Base-by-base conservation (phyloP, 2,113 vertebrate species). In the Cygnus buccinator region DNA sequence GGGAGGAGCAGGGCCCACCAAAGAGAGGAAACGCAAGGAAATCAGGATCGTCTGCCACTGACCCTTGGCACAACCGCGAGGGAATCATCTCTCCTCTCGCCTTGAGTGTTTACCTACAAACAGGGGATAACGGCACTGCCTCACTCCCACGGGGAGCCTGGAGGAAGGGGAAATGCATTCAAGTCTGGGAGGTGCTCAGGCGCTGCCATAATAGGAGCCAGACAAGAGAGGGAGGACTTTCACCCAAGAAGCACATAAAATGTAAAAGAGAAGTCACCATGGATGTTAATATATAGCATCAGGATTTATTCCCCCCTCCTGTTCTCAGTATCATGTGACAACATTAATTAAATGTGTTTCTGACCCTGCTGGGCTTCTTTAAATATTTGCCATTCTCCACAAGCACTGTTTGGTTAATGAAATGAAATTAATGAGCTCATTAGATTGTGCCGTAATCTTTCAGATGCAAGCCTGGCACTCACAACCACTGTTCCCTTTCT, bases 351-450 rank as follows among this genome's bases (percentile, higher is more conserved):
- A 97, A 97, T 96, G 95, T 94, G 96, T 96, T 97, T 94, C 96
- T 98, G 95, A 97, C 96, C 97, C 97, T 46, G 96, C 95, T 96
- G 97, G 4, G 89, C 96, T 97, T 97, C 95, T 97, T 97, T 97
- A 97, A 97, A 98, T 98, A 97, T 97, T 97, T 97, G 96, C 96
- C 95, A 91, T 96, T 97, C 96, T 98, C 95, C 93, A 94, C 95
- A 85, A 96, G 95, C 91, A 80, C 92, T 97, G 95, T 97, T 97
- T 96, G 96, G 95, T 96, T 97, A 97, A 97, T 97, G 95, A 97
- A 97, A 98, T 96, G 95, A 97, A 97, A 97, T 98, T 97, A 97
- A 97, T 96, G 96, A 96, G 96, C 96, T 97, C 95, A 96, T 97
- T 97, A 97, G 96, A 93, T 94, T 94, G 89, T 86, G 95, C 95